Percentiles rank a stretch among this genome's conserved stretches.
phyloP scores from a whole-genome alignment of 1,140 invertebrate genomes.

The Sesamia nonagrioides region DNA sequence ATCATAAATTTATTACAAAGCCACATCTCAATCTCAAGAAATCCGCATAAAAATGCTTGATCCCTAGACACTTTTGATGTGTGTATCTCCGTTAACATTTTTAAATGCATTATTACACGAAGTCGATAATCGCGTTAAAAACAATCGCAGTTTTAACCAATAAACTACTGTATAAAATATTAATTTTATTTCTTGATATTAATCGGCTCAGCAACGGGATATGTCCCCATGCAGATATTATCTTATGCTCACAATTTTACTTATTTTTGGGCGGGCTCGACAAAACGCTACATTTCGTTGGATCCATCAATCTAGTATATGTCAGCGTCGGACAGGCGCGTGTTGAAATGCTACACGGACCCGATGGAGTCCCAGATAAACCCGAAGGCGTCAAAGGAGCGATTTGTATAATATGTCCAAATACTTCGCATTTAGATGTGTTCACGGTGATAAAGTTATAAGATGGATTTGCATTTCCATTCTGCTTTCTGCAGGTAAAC shows the following conservation, averaged over 20 bases:
- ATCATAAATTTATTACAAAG: too few relatives aligned
- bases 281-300: conserved; percentile 48
- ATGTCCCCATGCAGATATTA: conserved; percentile 43
- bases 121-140: conserved; percentile 19
- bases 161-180: conserved; percentile 23
- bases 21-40: too few relatives aligned
- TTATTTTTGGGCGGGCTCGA: conserved; percentile 52
- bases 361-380: conserved; percentile 64
- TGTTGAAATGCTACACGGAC: conserved; percentile 59
- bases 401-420: conserved; percentile 73
- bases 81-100: conserved; percentile 49
- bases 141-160: conserved; percentile 27
- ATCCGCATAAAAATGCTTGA: too few relatives aligned
- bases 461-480: conserved; percentile 55
- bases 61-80: too few relatives aligned
- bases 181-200: conserved; percentile 46
- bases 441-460: conserved; percentile 58
- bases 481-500: conserved; percentile 20
- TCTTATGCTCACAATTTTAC: conserved; percentile 44
- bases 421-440: conserved; percentile 70
- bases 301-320: conserved; percentile 58
- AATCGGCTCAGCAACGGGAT: conserved; percentile 48
- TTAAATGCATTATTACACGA: conserved; percentile 48
- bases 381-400: conserved; percentile 71
- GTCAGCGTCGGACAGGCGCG: conserved; percentile 49